phyloP scores from a whole-genome alignment of 2,797 vertebrate species.

The Girardinus metallicus region DNA sequence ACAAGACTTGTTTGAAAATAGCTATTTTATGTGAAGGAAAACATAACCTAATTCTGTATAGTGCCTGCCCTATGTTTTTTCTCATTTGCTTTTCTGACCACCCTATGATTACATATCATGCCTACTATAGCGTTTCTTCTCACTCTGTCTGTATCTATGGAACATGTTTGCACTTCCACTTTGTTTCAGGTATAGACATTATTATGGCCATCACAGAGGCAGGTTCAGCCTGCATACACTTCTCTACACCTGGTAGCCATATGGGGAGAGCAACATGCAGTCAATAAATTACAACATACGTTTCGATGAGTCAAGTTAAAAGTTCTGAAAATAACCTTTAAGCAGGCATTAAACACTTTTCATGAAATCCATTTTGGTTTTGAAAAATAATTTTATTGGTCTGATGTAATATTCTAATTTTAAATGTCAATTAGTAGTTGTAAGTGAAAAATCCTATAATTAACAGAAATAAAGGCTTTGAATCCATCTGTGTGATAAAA shows the following conservation, averaged over 20 bases:
- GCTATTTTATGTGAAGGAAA: neutral
- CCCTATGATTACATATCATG: neutral
- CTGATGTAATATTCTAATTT: no score
- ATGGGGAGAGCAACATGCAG: neutral
- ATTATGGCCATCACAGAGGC: neutral
- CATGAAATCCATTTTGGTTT: no score
- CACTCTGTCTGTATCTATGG: neutral
- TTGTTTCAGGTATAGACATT: neutral
- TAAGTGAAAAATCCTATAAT: no score
- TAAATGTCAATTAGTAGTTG: no score
- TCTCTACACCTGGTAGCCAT: neutral
- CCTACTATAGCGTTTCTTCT: neutral
- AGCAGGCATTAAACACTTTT: no score
- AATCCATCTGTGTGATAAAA: no score
- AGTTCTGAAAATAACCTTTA: no score
- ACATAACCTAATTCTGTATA: neutral
- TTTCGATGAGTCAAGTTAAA: no score
- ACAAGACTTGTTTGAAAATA: neutral
- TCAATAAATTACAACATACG: no score
- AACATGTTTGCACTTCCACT: neutral
- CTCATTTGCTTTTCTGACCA: neutral
- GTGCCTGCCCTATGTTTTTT: neutral
- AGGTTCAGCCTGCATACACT: neutral
- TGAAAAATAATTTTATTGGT: no score
- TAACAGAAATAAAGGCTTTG: no score